A percentile compares a stretch with the other conserved stretches of the same genome.
Conservation (phyloP, 2,113 vertebrate genomes). For the Paratilapia polleni region DNA sequence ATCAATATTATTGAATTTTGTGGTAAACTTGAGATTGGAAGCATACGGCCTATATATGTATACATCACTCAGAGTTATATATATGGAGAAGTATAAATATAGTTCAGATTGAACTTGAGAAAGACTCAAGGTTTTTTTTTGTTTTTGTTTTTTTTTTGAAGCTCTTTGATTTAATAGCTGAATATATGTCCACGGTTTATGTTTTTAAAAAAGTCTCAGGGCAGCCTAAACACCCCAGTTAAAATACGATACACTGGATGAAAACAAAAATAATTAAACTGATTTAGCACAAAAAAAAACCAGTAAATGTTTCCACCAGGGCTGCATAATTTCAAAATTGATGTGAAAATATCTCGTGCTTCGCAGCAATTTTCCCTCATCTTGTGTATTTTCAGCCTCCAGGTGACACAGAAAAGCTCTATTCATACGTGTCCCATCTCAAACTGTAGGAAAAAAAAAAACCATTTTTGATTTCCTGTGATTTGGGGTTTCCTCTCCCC, state of each 20-base stretch:
- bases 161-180: constrained; percentile 46
- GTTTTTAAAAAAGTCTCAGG: constrained; percentile 56
- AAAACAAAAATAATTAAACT: constrained; percentile 74
- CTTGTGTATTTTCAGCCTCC: constrained; percentile 33
- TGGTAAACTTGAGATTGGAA: neutral
- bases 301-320: constrained; percentile 57
- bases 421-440: constrained; percentile 62
- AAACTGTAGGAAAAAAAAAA: constrained; percentile 51
- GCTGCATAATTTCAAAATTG: constrained; percentile 63
- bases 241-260: constrained; percentile 58
- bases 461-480: constrained; percentile 72
- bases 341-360: constrained; percentile 59
- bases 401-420: constrained; percentile 60
- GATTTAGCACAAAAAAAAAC: constrained; percentile 31
- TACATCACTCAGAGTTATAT: neutral
- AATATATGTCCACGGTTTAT: constrained; percentile 53
- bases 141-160: no score
- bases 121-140: no score
- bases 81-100: constrained; percentile 26
- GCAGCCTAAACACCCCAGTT: constrained; percentile 59
- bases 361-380: constrained; percentile 65
- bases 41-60: neutral
- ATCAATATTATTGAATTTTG: neutral
- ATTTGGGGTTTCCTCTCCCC: constrained; percentile 73
- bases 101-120: constrained; percentile 27